These are phyloP conservation scores for Aselliscus stoliczkanus DNA, from an alignment of 2,797 vertebrate genomes.

Conservation along the genomic window DNA sequence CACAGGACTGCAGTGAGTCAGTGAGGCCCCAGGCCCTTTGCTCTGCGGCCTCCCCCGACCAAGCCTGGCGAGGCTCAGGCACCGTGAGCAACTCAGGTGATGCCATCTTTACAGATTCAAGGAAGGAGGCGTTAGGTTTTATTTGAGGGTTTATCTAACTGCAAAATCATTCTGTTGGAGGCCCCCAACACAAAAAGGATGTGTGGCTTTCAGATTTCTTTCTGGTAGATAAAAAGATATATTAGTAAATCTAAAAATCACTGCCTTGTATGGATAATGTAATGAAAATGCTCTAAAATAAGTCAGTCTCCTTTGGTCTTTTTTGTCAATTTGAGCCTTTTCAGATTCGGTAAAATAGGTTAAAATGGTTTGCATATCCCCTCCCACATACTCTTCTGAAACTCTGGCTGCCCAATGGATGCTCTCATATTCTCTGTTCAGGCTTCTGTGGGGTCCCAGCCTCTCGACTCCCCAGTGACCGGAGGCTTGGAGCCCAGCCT, in stretches of 20 bases:
- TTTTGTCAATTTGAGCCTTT: neutral
- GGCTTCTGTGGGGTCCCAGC: neutral
- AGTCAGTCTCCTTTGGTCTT: too few relatives aligned
- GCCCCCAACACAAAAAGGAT: neutral
- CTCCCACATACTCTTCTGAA: rapidly evolving
- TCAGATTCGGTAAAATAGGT: rapidly evolving
- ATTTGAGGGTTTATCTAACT: neutral
- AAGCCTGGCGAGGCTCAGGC: rapidly evolving
- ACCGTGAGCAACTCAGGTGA: rapidly evolving
- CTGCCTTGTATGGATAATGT: rapidly evolving
- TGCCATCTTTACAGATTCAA: rapidly evolving
- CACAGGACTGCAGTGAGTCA: neutral
- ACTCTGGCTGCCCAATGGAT: rapidly evolving
- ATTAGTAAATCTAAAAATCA: neutral
- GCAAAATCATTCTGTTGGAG: rapidly evolving
- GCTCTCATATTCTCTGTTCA: neutral
- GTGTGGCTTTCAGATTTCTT: neutral
- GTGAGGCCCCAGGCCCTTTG: neutral
- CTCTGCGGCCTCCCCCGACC: rapidly evolving
- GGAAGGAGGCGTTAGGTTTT: neutral
- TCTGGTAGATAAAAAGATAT: neutral
- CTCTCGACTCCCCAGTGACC: rapidly evolving
- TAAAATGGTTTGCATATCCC: rapidly evolving
- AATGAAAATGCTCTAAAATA: rapidly evolving
- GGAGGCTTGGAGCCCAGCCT: too few relatives aligned